phyloP scores from a whole-genome alignment of 2,888 invertebrate species.

The Pardosa pseudoannulata region DNA sequence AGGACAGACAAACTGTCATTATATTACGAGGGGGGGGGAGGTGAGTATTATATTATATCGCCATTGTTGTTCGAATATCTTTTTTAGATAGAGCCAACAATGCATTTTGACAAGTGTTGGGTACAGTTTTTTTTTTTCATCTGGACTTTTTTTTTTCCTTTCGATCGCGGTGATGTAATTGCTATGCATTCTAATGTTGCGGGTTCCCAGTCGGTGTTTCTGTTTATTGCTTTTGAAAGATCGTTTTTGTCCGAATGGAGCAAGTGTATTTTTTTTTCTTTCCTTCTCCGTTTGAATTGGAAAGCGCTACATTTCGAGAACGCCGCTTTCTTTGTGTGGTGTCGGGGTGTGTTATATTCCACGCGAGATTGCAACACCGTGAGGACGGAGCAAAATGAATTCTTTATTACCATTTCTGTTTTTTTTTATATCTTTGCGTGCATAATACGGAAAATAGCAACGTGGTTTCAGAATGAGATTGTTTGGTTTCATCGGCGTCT shows the following conservation, averaged over 20 bases:
- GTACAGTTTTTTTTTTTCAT: conserved; percentile 32
- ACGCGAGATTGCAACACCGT: too few relatives aligned
- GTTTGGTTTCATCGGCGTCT: too few relatives aligned
- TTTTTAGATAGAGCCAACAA: conserved; percentile 43
- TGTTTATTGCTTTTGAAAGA: conserved; percentile 34
- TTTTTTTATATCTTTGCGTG: too few relatives aligned
- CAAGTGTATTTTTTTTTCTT: background rate
- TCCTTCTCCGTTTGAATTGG: too few relatives aligned
- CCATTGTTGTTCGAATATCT: conserved; percentile 49
- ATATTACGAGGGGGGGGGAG: conserved; percentile 25
- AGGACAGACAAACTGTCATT: conserved; percentile 69
- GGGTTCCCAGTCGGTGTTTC: conserved; percentile 4
- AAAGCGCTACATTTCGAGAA: too few relatives aligned
- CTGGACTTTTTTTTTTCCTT: background rate
- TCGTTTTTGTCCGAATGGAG: background rate
- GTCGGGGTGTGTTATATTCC: too few relatives aligned
- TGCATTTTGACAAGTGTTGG: conserved; percentile 56
- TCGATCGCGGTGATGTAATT: conserved; percentile 38
- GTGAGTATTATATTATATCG: conserved; percentile 27
- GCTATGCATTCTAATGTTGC: conserved; percentile 14
- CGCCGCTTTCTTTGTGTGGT: too few relatives aligned
- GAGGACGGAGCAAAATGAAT: too few relatives aligned
- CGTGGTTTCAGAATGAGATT: too few relatives aligned
- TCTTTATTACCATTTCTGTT: too few relatives aligned
- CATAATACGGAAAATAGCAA: too few relatives aligned